phyloP scores from a whole-genome alignment of 2,888 invertebrate species.

The Leucophenga montana region DNA sequence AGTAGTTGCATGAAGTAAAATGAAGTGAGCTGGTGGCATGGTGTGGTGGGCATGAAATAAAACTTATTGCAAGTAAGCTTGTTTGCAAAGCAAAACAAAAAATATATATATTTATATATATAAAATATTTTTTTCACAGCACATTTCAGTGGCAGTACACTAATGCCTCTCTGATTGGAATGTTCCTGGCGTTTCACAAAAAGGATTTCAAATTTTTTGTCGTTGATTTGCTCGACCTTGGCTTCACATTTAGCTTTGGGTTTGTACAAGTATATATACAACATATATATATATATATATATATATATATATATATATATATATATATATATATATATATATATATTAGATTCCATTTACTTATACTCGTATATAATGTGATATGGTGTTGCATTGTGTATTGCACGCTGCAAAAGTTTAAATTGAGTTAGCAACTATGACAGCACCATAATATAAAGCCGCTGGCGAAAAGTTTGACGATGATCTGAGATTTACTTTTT shows the following conservation, averaged over 20 bases:
- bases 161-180: slow-evolving; percentile 19
- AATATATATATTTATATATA: background rate
- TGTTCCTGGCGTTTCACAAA: background rate
- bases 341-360: background rate
- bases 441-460: background rate
- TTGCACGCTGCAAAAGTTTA: slow-evolving; percentile 8
- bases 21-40: background rate
- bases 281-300: too few species aligned
- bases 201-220: slow-evolving; percentile 7
- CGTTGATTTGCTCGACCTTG: slow-evolving; percentile 11
- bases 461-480: too few species aligned
- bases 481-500: too few species aligned
- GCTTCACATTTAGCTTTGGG: background rate
- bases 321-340: too few species aligned
- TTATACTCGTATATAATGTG: background rate
- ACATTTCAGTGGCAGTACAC: slow-evolving; percentile 10
- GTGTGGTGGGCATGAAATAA: background rate
- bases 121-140: background rate
- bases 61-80: slow-evolving; percentile 16
- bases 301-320: too few species aligned
- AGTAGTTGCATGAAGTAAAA: background rate
- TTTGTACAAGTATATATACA: background rate
- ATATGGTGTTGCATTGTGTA: background rate
- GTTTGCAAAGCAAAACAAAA: background rate
- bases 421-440: slow-evolving; percentile 16